phyloP scores from a whole-genome alignment of 2,888 invertebrate species.

The Ormyrus rosae region DNA sequence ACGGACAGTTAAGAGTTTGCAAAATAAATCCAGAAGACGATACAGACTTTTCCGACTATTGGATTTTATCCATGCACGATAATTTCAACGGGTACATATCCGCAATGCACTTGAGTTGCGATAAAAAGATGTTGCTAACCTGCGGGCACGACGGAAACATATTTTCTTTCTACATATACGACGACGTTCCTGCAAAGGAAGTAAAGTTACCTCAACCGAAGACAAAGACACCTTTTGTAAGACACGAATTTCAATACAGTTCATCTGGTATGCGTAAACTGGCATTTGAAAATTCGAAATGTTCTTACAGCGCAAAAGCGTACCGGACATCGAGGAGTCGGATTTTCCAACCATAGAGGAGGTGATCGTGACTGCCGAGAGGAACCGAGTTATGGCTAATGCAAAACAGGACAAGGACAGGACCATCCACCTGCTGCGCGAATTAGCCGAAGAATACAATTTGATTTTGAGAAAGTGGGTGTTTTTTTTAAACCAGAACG shows the following conservation, averaged over 20 bases:
- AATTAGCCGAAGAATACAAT: conserved; percentile 79
- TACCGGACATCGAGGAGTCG: conserved; percentile 74
- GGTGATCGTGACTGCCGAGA: conserved; percentile 82
- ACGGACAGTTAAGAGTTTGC: conserved; percentile 80
- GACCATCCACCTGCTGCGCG: conserved; percentile 78
- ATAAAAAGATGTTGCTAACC: conserved; percentile 79
- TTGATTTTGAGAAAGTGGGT: conserved; percentile 78
- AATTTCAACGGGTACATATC: conserved; percentile 83
- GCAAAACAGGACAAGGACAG: conserved; percentile 82
- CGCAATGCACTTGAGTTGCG: conserved; percentile 80
- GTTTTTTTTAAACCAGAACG: not conserved
- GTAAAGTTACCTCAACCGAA: not conserved
- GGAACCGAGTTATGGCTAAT: conserved; percentile 80
- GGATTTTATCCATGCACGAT: conserved; percentile 86
- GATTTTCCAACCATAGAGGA: conserved; percentile 80
- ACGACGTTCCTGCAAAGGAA: conserved; percentile 50
- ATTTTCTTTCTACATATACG: conserved; percentile 79
- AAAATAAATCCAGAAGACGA: conserved; percentile 76
- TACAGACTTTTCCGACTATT: conserved; percentile 81
- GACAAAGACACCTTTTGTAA: no score
- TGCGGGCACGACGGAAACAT: conserved; percentile 87
- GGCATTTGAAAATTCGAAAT: no score
- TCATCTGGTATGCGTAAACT: no score
- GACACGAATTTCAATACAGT: no score
- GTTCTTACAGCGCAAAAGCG: not conserved